Evolutionary conservation across 2,113 vertebrate genomes (phyloP).

Genomic region (Oryzias celebensis): DNA sequence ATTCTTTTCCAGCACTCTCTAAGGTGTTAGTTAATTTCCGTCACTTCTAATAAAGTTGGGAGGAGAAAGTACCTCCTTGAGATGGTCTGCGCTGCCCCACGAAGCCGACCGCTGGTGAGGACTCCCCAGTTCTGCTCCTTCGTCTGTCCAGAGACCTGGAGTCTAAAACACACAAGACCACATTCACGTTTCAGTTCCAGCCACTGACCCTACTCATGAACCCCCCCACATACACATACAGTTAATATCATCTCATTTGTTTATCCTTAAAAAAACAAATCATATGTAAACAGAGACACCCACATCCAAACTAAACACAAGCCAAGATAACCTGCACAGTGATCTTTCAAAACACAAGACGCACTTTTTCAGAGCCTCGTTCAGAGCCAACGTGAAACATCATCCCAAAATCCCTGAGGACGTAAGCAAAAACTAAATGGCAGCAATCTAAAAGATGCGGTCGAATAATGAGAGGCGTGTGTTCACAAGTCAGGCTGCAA

Average conservation of each 20-base stretch:
- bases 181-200: background rate
- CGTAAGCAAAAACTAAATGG: conserved; percentile 12
- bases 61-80: conserved; percentile 87
- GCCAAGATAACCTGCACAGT: background rate
- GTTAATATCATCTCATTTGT: no score
- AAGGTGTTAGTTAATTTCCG: no score
- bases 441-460: conserved; percentile 26
- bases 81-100: conserved; percentile 93
- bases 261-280: no score
- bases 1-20: no score
- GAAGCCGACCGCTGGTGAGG: conserved; percentile 93
- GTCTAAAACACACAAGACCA: conserved; percentile 77
- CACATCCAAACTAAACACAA: background rate
- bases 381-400: background rate
- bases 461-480: conserved; percentile 24
- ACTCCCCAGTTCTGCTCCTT: conserved; percentile 83
- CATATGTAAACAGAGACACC: no score
- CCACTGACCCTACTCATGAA: no score
- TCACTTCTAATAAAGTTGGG: no score
- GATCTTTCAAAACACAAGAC: background rate
- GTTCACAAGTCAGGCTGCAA: conserved; percentile 36
- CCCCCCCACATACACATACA: no score
- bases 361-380: background rate
- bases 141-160: conserved; percentile 90
- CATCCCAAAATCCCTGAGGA: conserved; percentile 10